Evolutionary conservation across 2,797 vertebrate genomes (phyloP), one percentile per base, ranked within the genome.

Genomic region (Premnoplex brunnescens): DNA sequence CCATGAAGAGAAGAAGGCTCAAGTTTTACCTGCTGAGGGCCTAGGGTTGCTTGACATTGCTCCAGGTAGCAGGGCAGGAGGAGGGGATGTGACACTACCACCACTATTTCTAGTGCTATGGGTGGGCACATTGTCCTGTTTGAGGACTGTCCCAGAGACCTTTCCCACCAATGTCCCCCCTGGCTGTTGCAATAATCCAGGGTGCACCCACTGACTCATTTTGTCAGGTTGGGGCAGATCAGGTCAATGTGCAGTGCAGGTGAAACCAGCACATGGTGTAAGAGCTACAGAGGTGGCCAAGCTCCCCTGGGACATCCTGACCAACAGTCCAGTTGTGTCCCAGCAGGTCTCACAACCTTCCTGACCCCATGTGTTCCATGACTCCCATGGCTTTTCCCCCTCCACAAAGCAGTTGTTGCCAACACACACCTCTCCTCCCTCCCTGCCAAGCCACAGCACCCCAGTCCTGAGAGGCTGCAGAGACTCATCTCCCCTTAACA

Each of bases 351-450:
- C 32, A 41, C 39, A 43, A 32, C 9, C 41, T 55, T 59, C 21
- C 43, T 64, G 68, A 51, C 8, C 41, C 34, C 3, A 10, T 2
- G 3, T 19, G 9, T 72, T 64, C 49, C 48, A 72, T 12, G 26
- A 12, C 20, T 55, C 18, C 39, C 72, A 37, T 28, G 27, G 5
- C 14, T 49, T 59, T 63, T 34, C 28, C 54, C 20, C 23, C 20
- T 28, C 8, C 44, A 14, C 3, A 6, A 30, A 6, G 19, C 56
- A 74, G 7, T 15, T 3, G 4, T 51, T 2, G 1, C 37, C 37
- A 76, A 3, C 64, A 44, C 18, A 11, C 6, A 14, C 10, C 36
- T 75, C 48, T 60, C 48, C 23, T 48, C 59, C 60, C 52, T 67
- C 52, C 43, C 43, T 59, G 24, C 34, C 12, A 37, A 88, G 43